These are phyloP conservation scores for Antitype chi DNA, from an alignment of 2,888 invertebrate species.

Conservation along the genomic window DNA sequence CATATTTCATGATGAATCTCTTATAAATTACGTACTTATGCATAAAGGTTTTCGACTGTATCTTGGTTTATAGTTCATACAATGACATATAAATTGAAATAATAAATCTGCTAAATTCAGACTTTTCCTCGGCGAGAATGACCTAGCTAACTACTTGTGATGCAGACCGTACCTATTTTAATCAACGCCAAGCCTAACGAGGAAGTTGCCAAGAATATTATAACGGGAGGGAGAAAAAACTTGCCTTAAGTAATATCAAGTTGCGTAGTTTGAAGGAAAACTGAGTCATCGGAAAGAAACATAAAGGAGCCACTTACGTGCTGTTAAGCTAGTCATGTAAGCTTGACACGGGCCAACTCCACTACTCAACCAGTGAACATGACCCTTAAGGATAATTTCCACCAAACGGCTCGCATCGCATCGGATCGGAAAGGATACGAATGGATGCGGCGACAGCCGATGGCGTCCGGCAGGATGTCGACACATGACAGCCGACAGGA, in stretches of 20 bases:
- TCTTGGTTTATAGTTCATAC: not conserved
- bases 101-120: not conserved
- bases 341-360: not conserved
- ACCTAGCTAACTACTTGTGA: slow-evolving; percentile 20
- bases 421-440: no score
- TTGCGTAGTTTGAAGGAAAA: slow-evolving; percentile 25
- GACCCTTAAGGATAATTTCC: no score
- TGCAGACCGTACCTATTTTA: slow-evolving; percentile 50
- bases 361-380: not conserved
- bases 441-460: no score
- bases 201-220: slow-evolving; percentile 48
- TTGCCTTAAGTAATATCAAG: slow-evolving; percentile 39
- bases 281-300: slow-evolving; percentile 16
- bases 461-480: no score
- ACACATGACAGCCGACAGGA: no score
- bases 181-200: slow-evolving; percentile 48
- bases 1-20: not conserved
- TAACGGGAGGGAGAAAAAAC: slow-evolving; percentile 30
- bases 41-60: not conserved
- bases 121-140: not conserved
- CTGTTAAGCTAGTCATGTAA: not conserved
- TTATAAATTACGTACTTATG: not conserved
- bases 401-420: no score
- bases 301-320: not conserved
- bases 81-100: not conserved